Evolutionary conservation across 2,797 vertebrate genomes (phyloP), one percentile per base, ranked within the genome.

Genomic region (Phataginus tetradactyla): DNA sequence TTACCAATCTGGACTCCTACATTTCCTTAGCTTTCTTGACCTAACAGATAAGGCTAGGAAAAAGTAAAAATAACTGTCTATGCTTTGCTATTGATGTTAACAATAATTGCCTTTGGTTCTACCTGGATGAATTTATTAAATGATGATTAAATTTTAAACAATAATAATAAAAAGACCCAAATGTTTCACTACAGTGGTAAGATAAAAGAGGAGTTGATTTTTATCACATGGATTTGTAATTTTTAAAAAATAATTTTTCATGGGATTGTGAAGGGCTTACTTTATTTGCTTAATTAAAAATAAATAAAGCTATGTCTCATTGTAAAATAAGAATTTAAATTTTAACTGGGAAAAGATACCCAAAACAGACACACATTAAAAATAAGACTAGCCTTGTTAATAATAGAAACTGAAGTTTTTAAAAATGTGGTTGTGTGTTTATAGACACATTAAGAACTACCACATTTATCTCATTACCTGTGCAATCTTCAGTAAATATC

Each of bases 401-500:
- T 75, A 80, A 78, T 63, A 94, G 17, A 90, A 94, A 94, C 8
- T 27, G 5, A 93, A 77, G 59, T 1, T 91, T 96, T 90, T 49
- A 91, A 91, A 86, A 69, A 59, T 59, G 42, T 49, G 42, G 51
- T 77, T 90, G 12, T 64, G 83, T 81, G 55, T 71, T 89, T 78
- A 81, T 37, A 80, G 23, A 69, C n/a, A 77, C 34, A 96, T 55
- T 45, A 84, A 93, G 84, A 88, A 32, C 55, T 74, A 91, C 11
- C 14, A 90, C 78, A 42, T 81, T 86, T 64, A 91, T 34, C 29
- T 34, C 81, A 71, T 42, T 74, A 93, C 10, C 12, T 61, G 18
- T 39, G 29, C 79, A 95, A 84, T 74, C 37, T 45, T 86, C 79
- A 75, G 68, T n/a, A 96, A 95, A 79, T 77, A 96, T 61, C 87